Evolutionary conservation across 1,140 invertebrate species (phyloP).

Genomic region (Cyclina sinensis): DNA sequence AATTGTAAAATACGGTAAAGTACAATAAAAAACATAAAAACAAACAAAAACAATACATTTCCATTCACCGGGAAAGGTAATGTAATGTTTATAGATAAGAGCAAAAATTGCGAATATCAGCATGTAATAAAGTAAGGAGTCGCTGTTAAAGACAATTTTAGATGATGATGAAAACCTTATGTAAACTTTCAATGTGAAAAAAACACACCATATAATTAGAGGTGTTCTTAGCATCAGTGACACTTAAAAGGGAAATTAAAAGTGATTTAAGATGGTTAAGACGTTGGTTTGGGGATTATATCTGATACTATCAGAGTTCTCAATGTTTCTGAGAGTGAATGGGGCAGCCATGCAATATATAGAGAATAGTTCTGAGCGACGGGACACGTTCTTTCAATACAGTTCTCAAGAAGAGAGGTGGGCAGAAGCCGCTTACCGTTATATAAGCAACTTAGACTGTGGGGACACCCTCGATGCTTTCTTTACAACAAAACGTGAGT

Average conservation of each 20-base stretch:
- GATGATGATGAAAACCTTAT: neutral
- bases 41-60: conserved; percentile 6
- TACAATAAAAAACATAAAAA: neutral
- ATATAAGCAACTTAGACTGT: conserved; percentile 76
- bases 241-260: neutral
- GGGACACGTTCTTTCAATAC: conserved; percentile 12
- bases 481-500: conserved; percentile 77
- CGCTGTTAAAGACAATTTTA: too few species aligned
- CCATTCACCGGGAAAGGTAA: conserved; percentile 5
- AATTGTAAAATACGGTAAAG: conserved; percentile 31
- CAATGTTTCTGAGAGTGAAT: neutral
- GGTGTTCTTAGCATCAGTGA: too few species aligned
- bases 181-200: neutral
- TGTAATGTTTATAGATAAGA: neutral
- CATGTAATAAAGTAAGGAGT: neutral
- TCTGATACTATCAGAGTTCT: conserved; percentile 25
- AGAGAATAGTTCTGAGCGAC: conserved; percentile 65
- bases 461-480: conserved; percentile 74
- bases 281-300: conserved; percentile 33
- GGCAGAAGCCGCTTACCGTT: conserved; percentile 78
- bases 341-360: conserved; percentile 59
- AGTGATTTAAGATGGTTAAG: conserved; percentile 1
- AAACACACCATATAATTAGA: too few species aligned
- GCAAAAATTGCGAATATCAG: neutral
- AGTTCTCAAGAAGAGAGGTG: conserved; percentile 68